Evolutionary conservation across 2,888 invertebrate species (phyloP).

Genomic region (Drosophila sordidula): DNA sequence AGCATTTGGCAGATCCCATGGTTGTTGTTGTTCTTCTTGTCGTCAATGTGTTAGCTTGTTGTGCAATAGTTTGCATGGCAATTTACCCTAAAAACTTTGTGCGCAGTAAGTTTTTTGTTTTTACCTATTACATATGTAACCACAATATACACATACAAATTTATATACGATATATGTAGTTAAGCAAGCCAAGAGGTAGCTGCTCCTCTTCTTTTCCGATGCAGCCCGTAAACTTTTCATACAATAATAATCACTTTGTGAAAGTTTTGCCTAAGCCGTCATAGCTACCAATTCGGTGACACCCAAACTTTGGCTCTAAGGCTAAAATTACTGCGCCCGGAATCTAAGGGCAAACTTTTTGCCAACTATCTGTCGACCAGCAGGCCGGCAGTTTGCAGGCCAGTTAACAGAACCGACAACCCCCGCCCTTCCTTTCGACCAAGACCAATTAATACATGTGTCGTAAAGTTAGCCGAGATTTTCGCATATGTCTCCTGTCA

Average conservation of each 20-base stretch:
- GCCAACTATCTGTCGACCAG: conserved; percentile 50
- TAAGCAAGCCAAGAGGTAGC: conserved; percentile 16
- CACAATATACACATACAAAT: conserved; percentile 20
- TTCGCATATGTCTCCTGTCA: conserved; percentile 33
- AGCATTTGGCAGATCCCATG: conserved; percentile 16
- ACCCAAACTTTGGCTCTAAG: conserved; percentile 55
- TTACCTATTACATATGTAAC: conserved; percentile 52
- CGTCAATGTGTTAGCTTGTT: conserved; percentile 45
- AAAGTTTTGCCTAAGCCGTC: conserved; percentile 74
- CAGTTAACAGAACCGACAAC: conserved; percentile 35
- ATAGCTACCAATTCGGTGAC: conserved; percentile 76
- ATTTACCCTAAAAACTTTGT: conserved; percentile 35
- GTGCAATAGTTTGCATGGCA: conserved; percentile 65
- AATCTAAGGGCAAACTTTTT: conserved; percentile 64
- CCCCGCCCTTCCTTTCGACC: background rate
- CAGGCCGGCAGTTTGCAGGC: conserved; percentile 33
- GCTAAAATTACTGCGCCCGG: conserved; percentile 47
- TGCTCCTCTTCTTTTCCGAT: conserved; percentile 32
- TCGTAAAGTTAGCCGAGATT: conserved; percentile 52
- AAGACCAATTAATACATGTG: conserved; percentile 66
- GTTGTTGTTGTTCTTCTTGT: conserved; percentile 28
- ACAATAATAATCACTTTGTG: conserved; percentile 78
- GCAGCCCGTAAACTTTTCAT: conserved; percentile 68
- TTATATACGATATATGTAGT: conserved; percentile 7
- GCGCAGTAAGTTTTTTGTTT: conserved; percentile 52